Evolutionary conservation across 2,797 vertebrate species (phyloP).

Genomic region (Sphenopsis melanotis): DNA sequence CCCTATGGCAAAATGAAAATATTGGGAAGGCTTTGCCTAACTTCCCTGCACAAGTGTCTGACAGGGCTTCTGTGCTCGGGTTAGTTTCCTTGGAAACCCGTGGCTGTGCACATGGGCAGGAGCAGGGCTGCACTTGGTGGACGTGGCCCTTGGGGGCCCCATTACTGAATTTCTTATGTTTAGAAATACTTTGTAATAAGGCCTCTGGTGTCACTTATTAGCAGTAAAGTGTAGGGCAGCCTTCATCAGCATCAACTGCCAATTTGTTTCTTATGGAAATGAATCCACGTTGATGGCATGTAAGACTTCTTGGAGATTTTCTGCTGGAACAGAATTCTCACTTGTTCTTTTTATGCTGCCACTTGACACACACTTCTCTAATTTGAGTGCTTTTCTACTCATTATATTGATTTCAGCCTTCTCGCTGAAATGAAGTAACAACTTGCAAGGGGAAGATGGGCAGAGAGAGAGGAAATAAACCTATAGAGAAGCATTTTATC

Average conservation of each 20-base stretch:
- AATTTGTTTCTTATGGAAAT: slow-evolving; percentile 66
- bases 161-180: slow-evolving; percentile 63
- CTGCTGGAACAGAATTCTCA: slow-evolving; percentile 9
- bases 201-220: slow-evolving; percentile 66
- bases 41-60: not conserved
- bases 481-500: not conserved
- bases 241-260: slow-evolving; percentile 52
- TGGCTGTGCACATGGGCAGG: not conserved
- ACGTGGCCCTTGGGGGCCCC: slow-evolving; percentile 51
- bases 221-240: slow-evolving; percentile 52
- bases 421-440: not conserved
- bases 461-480: slow-evolving; percentile 25
- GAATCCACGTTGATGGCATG: not conserved
- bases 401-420: slow-evolving; percentile 43
- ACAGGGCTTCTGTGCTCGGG: fast-evolving
- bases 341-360: slow-evolving; percentile 17
- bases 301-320: slow-evolving; percentile 16
- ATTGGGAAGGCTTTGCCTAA: not conserved
- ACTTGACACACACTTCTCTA: not conserved
- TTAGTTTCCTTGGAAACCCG: slow-evolving; percentile 63
- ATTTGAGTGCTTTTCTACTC: slow-evolving; percentile 27
- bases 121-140: not conserved
- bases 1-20: not conserved
- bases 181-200: slow-evolving; percentile 70
- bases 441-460: not conserved